Base-by-base conservation (phyloP, 2,888 invertebrate genomes). In the Drosophila tripunctata region DNA sequence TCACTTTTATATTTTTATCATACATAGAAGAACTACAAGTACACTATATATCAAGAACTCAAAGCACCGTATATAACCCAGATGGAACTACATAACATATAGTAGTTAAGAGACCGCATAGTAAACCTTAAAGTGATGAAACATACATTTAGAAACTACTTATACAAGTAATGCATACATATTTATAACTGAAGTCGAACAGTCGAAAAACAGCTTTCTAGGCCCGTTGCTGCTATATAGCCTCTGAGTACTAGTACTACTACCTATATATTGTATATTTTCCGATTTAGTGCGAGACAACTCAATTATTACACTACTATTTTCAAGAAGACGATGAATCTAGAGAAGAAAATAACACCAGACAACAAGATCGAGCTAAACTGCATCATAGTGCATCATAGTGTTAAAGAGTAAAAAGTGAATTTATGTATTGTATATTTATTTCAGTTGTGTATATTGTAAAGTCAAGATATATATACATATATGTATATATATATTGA, bases 1-100 rank as follows among this genome's bases (percentile, higher is more conserved):
- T 81, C 81, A 81, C 88, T 86, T 81, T 86, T 88, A 88, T 81
- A 81, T 81, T 81, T 81, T 81, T 88, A 86, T 88, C 87, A 88
- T 81, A 86, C 88, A 73, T 87, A 73, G 64, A 15, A 47, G 40
- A 41, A 36, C 44, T 56, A 41, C 30, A 43, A 41, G n/a, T n/a
- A n/a, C n/a, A n/a, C n/a, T n/a, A 36, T 67, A 83, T 65, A 83
- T 67, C 61, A 67, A 76, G 60, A 64, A 65, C 52, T 60, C 63
- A 61, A 56, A 72, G 81, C 81, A 81, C 80, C 88, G 78, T 75
- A 70, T 31, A 65, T 50, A 83, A 87, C 64, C 76, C 84, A 66
- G 61, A 88, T 54, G 57, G 43, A 68, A 56, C 67, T 67, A n/a
- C n/a, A n/a, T n/a, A n/a, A n/a, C n/a, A n/a, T n/a, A n/a, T n/a